phyloP scores from a whole-genome alignment of 2,113 vertebrate genomes.

The Syngnathoides biaculeatus region DNA sequence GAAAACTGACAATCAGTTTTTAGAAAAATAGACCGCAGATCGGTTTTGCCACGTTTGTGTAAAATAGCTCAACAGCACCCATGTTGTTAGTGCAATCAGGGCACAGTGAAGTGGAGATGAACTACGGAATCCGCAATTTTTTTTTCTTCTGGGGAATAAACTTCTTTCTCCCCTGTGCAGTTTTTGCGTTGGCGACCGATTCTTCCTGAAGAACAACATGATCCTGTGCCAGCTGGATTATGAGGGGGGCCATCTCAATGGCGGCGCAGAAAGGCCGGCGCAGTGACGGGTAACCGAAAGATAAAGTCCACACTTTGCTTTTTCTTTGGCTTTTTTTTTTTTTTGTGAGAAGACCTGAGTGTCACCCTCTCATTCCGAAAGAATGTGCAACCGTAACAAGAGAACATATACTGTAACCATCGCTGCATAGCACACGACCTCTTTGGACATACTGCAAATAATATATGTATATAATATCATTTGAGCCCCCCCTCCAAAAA shows the following conservation, averaged over 20 bases:
- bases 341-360: not conserved
- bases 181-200: constrained; percentile 98
- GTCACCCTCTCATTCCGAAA: too few relatives aligned
- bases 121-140: constrained; percentile 11
- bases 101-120: not conserved
- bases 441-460: too few relatives aligned
- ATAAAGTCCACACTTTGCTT: constrained; percentile 1
- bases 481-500: too few relatives aligned
- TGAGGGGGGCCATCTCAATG: constrained; percentile 94
- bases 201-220: constrained; percentile 99
- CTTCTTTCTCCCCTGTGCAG: constrained; percentile 64
- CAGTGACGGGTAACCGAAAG: constrained; percentile 75
- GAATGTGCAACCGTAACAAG: too few relatives aligned
- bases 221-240: constrained; percentile 99
- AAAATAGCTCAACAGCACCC: too few relatives aligned
- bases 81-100: too few relatives aligned
- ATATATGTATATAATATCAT: too few relatives aligned
- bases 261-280: constrained; percentile 86
- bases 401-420: too few relatives aligned
- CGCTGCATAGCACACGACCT: too few relatives aligned
- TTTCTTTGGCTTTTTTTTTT: not conserved
- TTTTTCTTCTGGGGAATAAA: too few relatives aligned
- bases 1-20: constrained; percentile 7
- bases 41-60: too few relatives aligned
- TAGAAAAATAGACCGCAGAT: too few relatives aligned